A percentile compares a stretch with the other conserved stretches of the same genome.
Conservation (phyloP, 1,140 invertebrate genomes). For the Meloidogyne hapla region DNA sequence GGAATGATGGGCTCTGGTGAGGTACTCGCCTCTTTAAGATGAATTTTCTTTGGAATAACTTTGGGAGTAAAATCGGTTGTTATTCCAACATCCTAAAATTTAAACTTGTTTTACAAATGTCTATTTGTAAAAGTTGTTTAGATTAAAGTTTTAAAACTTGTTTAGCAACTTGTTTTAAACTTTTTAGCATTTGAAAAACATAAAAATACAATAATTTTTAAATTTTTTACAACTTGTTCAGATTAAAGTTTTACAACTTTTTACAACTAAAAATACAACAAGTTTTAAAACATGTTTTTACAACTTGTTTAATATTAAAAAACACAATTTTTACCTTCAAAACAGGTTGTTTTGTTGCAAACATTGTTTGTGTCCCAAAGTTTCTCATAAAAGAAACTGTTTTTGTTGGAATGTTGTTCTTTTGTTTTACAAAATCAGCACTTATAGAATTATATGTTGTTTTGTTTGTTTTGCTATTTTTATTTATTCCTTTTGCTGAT, state of each 20-base stretch:
- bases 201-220: too few relatives aligned
- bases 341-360: background rate
- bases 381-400: constrained; percentile 3
- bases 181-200: background rate
- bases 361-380: constrained; percentile 22
- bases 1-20: background rate
- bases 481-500: background rate
- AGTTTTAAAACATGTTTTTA: too few relatives aligned
- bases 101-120: background rate
- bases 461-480: background rate
- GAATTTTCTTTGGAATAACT: background rate
- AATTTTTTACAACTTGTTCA: background rate
- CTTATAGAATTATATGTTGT: background rate
- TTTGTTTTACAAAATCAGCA: background rate
- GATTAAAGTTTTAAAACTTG: too few relatives aligned
- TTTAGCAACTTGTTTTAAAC: background rate
- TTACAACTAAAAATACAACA: too few relatives aligned
- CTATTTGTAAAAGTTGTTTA: background rate
- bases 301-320: too few relatives aligned
- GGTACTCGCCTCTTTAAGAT: constrained; percentile 6
- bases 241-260: too few relatives aligned
- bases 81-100: constrained; percentile 22
- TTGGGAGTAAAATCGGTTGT: background rate
- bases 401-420: background rate
- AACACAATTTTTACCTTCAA: background rate